These are phyloP conservation scores for Pardosa pseudoannulata DNA, from an alignment of 2,888 invertebrate species.

Conservation along the genomic window DNA sequence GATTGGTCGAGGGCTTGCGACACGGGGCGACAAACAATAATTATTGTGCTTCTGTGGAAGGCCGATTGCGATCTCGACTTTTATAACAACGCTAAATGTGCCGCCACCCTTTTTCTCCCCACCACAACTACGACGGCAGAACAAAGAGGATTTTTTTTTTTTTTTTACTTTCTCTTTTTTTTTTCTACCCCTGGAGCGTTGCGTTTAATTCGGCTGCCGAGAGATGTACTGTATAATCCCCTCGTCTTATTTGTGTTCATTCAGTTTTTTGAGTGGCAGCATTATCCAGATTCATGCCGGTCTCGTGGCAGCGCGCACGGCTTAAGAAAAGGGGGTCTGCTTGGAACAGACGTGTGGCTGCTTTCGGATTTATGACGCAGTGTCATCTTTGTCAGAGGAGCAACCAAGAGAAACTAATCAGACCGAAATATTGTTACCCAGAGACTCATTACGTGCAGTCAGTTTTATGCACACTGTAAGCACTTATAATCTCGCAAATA, in stretches of 20 bases:
- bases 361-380: no score
- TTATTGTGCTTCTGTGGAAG: constrained; percentile 63
- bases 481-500: no score
- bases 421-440: no score
- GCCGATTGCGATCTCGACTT: constrained; percentile 62
- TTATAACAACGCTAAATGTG: constrained; percentile 47
- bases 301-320: constrained; percentile 5
- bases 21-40: constrained; percentile 69
- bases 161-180: constrained; percentile 19
- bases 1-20: constrained; percentile 43
- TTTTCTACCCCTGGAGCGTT: neutral
- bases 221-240: constrained; percentile 27
- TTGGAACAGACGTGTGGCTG: no score
- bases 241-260: constrained; percentile 30
- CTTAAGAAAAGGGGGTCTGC: neutral
- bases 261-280: constrained; percentile 31
- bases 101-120: constrained; percentile 21
- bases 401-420: no score
- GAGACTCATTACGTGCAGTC: no score
- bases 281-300: constrained; percentile 1
- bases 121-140: constrained; percentile 19
- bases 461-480: no score
- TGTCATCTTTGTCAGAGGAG: no score
- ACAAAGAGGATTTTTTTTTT: constrained; percentile 33
- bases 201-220: constrained; percentile 44